Percentiles rank a stretch among this genome's conserved stretches.
Conservation (phyloP, 2,797 vertebrate genomes). For the Tolypeutes matacus region DNA sequence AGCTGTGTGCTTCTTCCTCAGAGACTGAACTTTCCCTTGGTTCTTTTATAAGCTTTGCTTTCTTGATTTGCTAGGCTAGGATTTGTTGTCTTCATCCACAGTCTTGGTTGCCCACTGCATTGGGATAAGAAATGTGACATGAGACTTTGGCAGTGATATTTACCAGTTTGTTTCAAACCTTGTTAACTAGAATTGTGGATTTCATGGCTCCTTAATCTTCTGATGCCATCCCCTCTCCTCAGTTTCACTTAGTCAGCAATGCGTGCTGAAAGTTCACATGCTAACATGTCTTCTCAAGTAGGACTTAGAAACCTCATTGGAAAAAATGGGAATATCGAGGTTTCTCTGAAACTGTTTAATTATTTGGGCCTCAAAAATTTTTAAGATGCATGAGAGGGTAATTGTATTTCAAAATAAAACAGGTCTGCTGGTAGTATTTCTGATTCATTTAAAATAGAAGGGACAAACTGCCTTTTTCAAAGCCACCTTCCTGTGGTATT, state of each 20-base stretch:
- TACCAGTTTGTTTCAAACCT: not conserved
- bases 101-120: not conserved
- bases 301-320: not conserved
- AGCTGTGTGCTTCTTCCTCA: not conserved
- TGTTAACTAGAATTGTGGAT: not conserved
- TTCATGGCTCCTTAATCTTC: not conserved
- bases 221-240: not conserved
- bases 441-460: conserved; percentile 9
- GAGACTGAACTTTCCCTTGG: not conserved
- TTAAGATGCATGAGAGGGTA: not conserved
- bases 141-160: conserved; percentile 10
- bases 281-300: not conserved
- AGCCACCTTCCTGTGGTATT: not conserved
- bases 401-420: not conserved
- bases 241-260: not conserved
- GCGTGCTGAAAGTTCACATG: not conserved
- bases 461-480: not conserved
- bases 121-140: not conserved
- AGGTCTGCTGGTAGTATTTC: not conserved
- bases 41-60: not conserved
- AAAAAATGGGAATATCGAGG: not conserved
- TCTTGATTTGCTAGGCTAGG: not conserved
- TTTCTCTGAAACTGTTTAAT: not conserved
- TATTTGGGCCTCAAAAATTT: not conserved
- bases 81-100: not conserved